Evolutionary conservation across 2,113 vertebrate genomes (phyloP), one percentile per base, ranked within the genome.

Genomic region (Neopipo cinnamomea): DNA sequence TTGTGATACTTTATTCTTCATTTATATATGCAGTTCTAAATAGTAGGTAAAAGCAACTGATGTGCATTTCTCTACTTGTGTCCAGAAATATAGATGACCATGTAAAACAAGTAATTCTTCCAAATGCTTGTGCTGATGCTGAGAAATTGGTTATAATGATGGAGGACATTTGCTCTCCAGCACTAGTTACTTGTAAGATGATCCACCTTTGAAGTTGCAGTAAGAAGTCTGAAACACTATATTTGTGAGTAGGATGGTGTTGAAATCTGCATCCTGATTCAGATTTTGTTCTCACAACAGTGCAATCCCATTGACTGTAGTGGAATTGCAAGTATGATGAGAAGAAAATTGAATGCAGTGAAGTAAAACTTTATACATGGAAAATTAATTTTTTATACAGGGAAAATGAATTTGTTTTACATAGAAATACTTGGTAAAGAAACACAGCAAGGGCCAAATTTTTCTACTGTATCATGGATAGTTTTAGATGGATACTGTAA

Each of bases 211-310:
- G 95, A 96, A 95, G 93, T 46, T 84, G 55, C 0, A 0, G 59
- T 77, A 88, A 81, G 88, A 95, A 49, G 75, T 93, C 85, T 94
- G 95, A 96, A 97, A 96, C 68, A 67, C 20, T 96, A 80, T 96
- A 96, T 95, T 95, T 97, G 94, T 90, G 46, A 93, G 82, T 39
- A 88, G 52, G 7, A 11, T 80, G 55, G 76, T 95, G 88, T 92
- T 97, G 96, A 97, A 96, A 96, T 95, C 78, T 90, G 47, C 88
- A 95, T 96, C 94, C 90, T 95, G 74, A 53, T 81, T 49, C 85
- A 67, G 49, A 90, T 94, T 97, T 76, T 95, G 52, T 49, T 89
- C 77, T 92, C 77, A 77, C 35, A 91, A 31, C 47, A 52, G 14
- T 74, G 67, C 52, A 86, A 20, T 5, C n/a, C 27, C 63, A 41